Base-by-base conservation (phyloP, 2,113 vertebrate species). In the Aythya baeri region DNA sequence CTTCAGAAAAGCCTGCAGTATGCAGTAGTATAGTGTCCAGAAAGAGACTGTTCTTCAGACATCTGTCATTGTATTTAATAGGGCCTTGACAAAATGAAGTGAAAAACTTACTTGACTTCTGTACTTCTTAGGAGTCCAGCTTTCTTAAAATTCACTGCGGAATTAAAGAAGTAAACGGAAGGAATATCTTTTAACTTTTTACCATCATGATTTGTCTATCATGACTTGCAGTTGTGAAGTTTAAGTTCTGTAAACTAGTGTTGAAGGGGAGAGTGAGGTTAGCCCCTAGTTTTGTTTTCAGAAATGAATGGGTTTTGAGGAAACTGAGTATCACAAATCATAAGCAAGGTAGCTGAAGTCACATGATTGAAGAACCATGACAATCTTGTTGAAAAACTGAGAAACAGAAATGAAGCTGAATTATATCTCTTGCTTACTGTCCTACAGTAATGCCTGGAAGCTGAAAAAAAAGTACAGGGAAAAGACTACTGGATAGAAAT, bases 91-190 rank as follows among this genome's bases (percentile, higher is more conserved):
- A 41, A 58, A 27, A 12, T 49, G 13, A 70, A 78, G 5, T 41
- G 88, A 15, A 20, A 17, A 0, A 20, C 32, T 65, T 27, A 82
- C 68, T 26, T 52, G 1, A 0, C 21, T 13, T 86, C 7, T 0
- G 9, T 68, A 0, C 57, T 29, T 3, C 31, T 4, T 38, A 63
- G 15, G 25, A 63, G 0, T 73, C 36, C 8, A 25, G 20, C 21
- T 72, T 58, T 46, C 14, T 52, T 76, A 41, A 73, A 70, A 58
- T n/a, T 62, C 17, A 32, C 41, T 46, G 16, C 71, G 13, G 12
- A 91, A 82, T 36, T 52, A 52, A 52, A 25, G 18, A 22, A 12
- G 12, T 14, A 52, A 23, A 26, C 13, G 7, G 50, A 52, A 52
- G 50, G 23, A 52, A 26, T 50, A 25, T 26, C 23, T 52, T 52